These are phyloP conservation scores for Plebejus anna DNA, from an alignment of 2,888 invertebrate species.

Conservation along the genomic window DNA sequence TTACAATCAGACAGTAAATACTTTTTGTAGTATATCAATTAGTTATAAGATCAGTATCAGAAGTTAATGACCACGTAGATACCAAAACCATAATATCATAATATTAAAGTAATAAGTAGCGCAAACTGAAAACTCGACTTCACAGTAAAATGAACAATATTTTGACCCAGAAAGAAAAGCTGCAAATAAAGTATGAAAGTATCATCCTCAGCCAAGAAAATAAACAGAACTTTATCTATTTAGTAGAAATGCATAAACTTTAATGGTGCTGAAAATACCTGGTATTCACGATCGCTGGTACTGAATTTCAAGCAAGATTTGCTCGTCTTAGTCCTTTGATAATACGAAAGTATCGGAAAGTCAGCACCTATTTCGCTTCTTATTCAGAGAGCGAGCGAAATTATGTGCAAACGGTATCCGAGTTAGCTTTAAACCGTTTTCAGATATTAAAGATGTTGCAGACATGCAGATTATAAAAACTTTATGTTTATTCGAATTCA, in stretches of 20 bases:
- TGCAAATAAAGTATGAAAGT: not conserved
- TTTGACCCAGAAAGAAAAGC: slow-evolving; percentile 8
- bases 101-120: not conserved
- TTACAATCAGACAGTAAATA: not conserved
- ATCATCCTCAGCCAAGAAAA: not conserved
- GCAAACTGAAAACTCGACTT: not conserved
- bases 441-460: slow-evolving; percentile 13
- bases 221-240: slow-evolving; percentile 13
- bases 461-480: not conserved
- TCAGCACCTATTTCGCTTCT: slow-evolving; percentile 41
- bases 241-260: slow-evolving; percentile 24
- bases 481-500: not conserved
- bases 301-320: slow-evolving; percentile 48
- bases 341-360: slow-evolving; percentile 48
- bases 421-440: slow-evolving; percentile 12
- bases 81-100: not conserved
- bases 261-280: slow-evolving; percentile 28
- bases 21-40: too few relatives aligned
- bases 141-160: not conserved
- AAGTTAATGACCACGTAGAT: not conserved
- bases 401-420: slow-evolving; percentile 26
- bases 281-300: slow-evolving; percentile 33
- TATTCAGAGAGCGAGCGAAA: slow-evolving; percentile 36
- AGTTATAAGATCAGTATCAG: too few relatives aligned
- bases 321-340: slow-evolving; percentile 39